Conservation (phyloP, 1,140 invertebrate species). For the Platorchestia sp. region DNA sequence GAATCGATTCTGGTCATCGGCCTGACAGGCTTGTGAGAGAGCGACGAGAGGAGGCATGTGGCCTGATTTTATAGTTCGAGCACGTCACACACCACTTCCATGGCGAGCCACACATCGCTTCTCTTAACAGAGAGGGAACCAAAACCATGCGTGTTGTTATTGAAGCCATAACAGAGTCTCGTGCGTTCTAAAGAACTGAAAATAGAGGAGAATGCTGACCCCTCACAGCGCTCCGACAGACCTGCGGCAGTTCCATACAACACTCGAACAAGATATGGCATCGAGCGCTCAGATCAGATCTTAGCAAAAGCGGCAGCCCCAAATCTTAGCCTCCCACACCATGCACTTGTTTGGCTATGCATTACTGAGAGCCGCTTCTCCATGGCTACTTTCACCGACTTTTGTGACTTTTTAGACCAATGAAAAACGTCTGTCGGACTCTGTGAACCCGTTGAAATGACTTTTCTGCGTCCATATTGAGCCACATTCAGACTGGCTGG, state of each 20-base stretch:
- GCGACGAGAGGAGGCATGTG: background rate
- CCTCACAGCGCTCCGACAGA: background rate
- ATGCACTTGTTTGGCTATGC: slow-evolving; percentile 31
- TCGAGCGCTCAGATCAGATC: background rate
- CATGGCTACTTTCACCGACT: slow-evolving; percentile 38
- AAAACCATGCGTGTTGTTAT: background rate
- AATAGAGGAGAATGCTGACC: background rate
- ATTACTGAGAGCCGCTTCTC: background rate
- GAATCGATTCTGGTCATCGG: background rate
- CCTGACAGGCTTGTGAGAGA: background rate
- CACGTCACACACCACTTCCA: background rate
- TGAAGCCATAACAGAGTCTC: background rate
- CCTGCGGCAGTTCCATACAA: background rate
- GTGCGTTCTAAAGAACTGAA: background rate
- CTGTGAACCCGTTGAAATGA: slow-evolving; percentile 25
- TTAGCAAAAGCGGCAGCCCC: background rate
- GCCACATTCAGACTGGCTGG: background rate
- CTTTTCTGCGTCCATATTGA: background rate
- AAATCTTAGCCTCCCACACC: slow-evolving; percentile 11
- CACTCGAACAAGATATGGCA: background rate
- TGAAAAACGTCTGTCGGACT: slow-evolving; percentile 27
- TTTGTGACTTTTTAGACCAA: slow-evolving; percentile 41
- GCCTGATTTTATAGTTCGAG: background rate
- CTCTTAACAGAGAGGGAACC: background rate
- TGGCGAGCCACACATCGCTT: background rate